Evolutionary conservation across 2,888 invertebrate genomes (phyloP).

Genomic region (Thecophora atra): DNA sequence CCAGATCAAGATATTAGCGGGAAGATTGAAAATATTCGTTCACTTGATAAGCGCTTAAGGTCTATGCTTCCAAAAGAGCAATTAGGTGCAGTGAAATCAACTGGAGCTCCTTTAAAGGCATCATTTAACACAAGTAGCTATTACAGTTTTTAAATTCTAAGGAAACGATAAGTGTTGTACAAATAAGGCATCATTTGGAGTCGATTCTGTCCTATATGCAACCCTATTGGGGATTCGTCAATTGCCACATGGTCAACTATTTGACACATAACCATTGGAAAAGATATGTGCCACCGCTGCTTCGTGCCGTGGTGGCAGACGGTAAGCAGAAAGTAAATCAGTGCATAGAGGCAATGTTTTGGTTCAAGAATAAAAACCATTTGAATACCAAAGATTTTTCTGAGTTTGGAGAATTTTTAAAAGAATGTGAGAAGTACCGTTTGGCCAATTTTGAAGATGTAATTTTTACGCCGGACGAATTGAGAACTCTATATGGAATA

Average conservation of each 20-base stretch:
- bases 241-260: slow-evolving; percentile 82
- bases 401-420: slow-evolving; percentile 48
- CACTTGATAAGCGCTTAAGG: slow-evolving; percentile 76
- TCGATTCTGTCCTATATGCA: slow-evolving; percentile 69
- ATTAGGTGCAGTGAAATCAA: background rate
- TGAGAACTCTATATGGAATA: slow-evolving; percentile 57
- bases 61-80: slow-evolving; percentile 66
- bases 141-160: slow-evolving; percentile 50
- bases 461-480: slow-evolving; percentile 60
- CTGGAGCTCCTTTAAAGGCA: background rate
- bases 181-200: slow-evolving; percentile 67
- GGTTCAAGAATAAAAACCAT: slow-evolving; percentile 52
- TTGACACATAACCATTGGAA: slow-evolving; percentile 76
- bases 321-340: slow-evolving; percentile 61
- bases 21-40: slow-evolving; percentile 72
- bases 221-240: slow-evolving; percentile 72
- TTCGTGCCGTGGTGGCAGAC: slow-evolving; percentile 68
- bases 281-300: slow-evolving; percentile 68
- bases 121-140: slow-evolving; percentile 48
- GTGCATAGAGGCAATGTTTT: slow-evolving; percentile 68
- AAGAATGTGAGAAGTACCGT: slow-evolving; percentile 45
- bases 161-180: slow-evolving; percentile 41
- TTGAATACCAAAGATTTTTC: slow-evolving; percentile 40
- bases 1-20: slow-evolving; percentile 74
- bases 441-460: slow-evolving; percentile 48